These are phyloP conservation scores for Odontamblyopus rebecca DNA, from an alignment of 2,797 vertebrate genomes.

Conservation along the genomic window DNA sequence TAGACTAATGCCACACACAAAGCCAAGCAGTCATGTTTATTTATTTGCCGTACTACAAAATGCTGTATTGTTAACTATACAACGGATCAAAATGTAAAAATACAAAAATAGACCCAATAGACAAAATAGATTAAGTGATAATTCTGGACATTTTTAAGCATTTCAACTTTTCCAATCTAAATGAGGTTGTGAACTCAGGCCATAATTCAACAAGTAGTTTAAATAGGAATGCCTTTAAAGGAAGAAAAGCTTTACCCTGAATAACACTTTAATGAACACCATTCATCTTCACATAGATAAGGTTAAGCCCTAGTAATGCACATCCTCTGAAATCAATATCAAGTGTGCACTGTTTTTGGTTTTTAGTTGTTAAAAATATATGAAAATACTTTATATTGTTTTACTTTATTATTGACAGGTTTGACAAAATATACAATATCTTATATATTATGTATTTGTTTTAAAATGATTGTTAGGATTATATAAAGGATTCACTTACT, in stretches of 20 bases:
- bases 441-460: too few species aligned
- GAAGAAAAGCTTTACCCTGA: background rate
- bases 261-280: background rate
- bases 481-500: background rate
- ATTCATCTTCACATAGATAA: background rate
- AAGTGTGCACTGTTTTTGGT: background rate
- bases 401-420: too few species aligned
- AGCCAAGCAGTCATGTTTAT: background rate
- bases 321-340: background rate
- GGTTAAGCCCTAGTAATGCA: background rate
- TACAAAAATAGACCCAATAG: too few species aligned
- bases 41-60: background rate
- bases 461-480: too few species aligned
- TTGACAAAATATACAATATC: too few species aligned
- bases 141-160: too few species aligned
- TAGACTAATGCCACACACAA: conserved; percentile 25
- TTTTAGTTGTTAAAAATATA: too few species aligned
- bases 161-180: background rate
- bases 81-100: background rate
- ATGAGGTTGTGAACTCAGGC: background rate
- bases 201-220: conserved; percentile 2
- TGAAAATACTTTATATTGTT: too few species aligned
- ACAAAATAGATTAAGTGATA: too few species aligned
- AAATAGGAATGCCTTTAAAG: background rate
- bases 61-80: background rate